Base-by-base conservation (phyloP, 2,888 invertebrate genomes). In the Drosophila gaucha region DNA sequence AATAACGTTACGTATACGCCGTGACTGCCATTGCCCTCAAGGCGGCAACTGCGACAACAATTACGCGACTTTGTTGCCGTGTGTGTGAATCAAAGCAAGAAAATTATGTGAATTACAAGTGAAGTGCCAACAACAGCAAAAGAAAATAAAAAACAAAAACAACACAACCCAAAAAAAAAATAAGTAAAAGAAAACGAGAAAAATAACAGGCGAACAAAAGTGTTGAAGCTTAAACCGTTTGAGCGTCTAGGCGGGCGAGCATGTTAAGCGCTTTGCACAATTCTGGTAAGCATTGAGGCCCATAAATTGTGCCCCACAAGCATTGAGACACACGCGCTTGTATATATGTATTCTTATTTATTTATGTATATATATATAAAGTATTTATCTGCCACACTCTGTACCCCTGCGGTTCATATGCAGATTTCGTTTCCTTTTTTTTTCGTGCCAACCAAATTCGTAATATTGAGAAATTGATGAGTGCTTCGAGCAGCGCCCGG, bases 381-480 rank as follows among this genome's bases (percentile, higher is more conserved):
- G 41, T 59, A 30, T 59, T 44, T 44, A 44, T 59, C 64, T 31
- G 60, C 6, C 24, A 44, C 24, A 59, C 36, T n/a, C 39, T 16
- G 47, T 20, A 35, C 43, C 31, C 56, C 50, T 60, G 71, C 60
- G 65, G 63, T 72, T 72, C 57, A 60, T 77, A 80, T 86, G 80
- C 85, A 86, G 80, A 86, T 86, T 80, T 70, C 80, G 68, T 12
- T 10, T 24, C 24, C 18, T 65, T 58, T 63, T 80, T 67, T 86
- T 76, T 24, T 9, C 67, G 62, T 63, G 58, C 44, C 55, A 49
- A 51, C 58, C 60, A 58, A 47, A 80, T 63, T 74, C 67, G 71
- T 68, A 74, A 78, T 87, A 85, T 82, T 80, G 87, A 85, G 87
- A 85, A 84, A 86, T 82, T 82, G 82, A 85, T 82, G 82, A 67